Evolutionary conservation across 2,888 invertebrate species (phyloP).

Genomic region (Bhutanitis thaidina): DNA sequence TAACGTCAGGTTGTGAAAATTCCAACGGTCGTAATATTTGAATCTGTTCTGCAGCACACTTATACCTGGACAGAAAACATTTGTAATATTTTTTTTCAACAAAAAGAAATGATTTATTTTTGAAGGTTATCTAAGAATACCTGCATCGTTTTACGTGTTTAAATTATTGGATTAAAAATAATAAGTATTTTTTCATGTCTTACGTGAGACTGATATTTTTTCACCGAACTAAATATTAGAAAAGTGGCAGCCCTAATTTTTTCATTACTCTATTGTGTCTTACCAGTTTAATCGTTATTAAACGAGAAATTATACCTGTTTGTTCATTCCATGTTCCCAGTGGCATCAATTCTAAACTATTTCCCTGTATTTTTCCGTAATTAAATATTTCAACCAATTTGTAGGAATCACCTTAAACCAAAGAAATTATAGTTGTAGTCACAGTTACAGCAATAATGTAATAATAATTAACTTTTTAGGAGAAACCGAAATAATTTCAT

Average conservation of each 20-base stretch:
- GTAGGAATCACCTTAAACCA: background rate
- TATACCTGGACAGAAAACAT: constrained; percentile 43
- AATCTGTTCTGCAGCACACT: constrained; percentile 39
- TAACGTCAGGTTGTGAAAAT: constrained; percentile 64
- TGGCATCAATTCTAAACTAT: constrained; percentile 40
- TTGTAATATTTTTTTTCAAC: background rate
- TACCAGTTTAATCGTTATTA: background rate
- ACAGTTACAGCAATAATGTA: too few species aligned
- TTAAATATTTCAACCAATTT: constrained; percentile 53
- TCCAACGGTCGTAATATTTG: constrained; percentile 65
- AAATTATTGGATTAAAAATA: too few species aligned
- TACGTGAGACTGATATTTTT: too few species aligned
- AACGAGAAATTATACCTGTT: constrained; percentile 33
- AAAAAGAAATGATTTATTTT: too few species aligned
- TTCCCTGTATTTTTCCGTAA: constrained; percentile 63
- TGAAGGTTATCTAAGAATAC: background rate
- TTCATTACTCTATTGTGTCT: too few species aligned
- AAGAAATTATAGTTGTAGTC: too few species aligned
- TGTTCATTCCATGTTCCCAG: constrained; percentile 45
- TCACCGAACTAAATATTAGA: too few species aligned
- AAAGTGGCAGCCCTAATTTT: too few species aligned
- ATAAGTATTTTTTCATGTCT: too few species aligned
- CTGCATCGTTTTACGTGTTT: too few species aligned
- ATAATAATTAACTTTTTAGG: too few species aligned
- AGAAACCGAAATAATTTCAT: too few species aligned